A percentile compares a stretch with the other conserved stretches of the same genome.
Conservation (phyloP, 2,797 vertebrate genomes). For the Alosa sapidissima region DNA sequence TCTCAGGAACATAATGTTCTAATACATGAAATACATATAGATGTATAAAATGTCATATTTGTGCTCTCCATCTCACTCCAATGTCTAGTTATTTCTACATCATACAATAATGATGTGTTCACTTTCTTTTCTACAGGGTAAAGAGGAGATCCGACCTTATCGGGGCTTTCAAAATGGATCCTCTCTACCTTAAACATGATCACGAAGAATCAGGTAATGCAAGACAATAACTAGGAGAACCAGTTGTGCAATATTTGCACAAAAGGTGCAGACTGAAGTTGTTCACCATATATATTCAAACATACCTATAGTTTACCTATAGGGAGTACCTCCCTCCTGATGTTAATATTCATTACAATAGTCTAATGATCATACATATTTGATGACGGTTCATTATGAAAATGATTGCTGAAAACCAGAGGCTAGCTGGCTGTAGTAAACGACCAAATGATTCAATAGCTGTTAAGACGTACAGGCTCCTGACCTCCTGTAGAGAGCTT, state of each 20-base stretch:
- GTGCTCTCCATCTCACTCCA: background rate
- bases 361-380: background rate
- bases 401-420: background rate
- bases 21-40: background rate
- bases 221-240: background rate
- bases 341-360: background rate
- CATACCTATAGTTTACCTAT: too few relatives aligned
- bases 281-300: too few relatives aligned
- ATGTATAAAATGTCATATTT: background rate
- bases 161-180: conserved; percentile 92
- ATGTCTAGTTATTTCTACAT: too few relatives aligned
- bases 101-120: background rate
- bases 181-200: conserved; percentile 89
- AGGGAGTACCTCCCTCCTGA: too few relatives aligned
- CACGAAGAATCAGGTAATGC: conserved; percentile 90
- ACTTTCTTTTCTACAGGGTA: conserved; percentile 77
- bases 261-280: background rate
- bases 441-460: background rate
- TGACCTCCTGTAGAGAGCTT: background rate
- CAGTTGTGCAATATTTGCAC: background rate
- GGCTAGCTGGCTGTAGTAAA: background rate
- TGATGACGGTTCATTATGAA: background rate
- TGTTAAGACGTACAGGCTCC: background rate
- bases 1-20: background rate
- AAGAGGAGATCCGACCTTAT: conserved; percentile 86